phyloP scores from a whole-genome alignment of 2,797 vertebrate genomes.

The Fringilla coelebs region DNA sequence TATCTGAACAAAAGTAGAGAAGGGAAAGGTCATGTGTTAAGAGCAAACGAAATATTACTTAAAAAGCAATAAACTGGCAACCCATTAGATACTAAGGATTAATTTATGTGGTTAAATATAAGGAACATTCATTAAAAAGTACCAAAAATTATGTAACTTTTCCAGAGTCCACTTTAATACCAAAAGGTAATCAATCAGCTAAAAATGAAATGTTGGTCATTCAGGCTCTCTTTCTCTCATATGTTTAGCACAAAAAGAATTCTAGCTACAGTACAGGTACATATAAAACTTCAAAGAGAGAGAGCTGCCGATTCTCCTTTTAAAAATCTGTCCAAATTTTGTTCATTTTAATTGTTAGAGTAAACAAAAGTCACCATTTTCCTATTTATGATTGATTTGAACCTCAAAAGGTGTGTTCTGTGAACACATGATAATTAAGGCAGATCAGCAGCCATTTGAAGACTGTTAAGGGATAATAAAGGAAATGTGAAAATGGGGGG shows the following conservation, averaged over 20 bases:
- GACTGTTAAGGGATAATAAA: neutral
- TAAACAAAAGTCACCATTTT: neutral
- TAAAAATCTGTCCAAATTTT: neutral
- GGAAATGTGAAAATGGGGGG: fast-evolving
- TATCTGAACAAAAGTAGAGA: neutral
- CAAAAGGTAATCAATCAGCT: neutral
- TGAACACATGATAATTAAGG: neutral
- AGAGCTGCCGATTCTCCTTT: neutral
- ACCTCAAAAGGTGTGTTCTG: neutral
- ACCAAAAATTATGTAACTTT: neutral
- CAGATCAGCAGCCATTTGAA: neutral
- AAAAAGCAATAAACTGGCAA: neutral
- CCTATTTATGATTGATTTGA: neutral
- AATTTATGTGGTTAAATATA: neutral
- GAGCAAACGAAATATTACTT: neutral
- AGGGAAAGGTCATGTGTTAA: fast-evolving
- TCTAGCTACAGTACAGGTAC: neutral
- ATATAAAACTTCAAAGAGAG: neutral
- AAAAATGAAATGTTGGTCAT: neutral
- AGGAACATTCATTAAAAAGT: neutral
- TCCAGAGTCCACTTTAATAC: neutral
- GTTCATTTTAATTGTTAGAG: neutral
- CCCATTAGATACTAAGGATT: neutral
- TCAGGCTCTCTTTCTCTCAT: neutral
- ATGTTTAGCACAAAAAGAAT: fast-evolving